phyloP scores from a whole-genome alignment of 2,797 vertebrate genomes.

The Apogon talboti region DNA sequence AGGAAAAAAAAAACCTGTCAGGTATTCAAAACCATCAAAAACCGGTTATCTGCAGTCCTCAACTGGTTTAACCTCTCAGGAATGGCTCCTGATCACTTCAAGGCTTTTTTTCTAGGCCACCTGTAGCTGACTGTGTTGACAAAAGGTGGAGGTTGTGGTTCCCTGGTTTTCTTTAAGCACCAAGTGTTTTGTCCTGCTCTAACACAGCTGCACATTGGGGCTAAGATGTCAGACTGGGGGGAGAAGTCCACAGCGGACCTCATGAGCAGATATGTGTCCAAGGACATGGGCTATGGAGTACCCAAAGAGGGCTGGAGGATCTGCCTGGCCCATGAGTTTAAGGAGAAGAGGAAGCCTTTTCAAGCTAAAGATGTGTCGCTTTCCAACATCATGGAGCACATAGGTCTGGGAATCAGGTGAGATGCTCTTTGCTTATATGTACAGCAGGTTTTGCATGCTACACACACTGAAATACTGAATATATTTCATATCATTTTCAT shows the following conservation, averaged over 20 bases:
- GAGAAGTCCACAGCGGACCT: conserved; percentile 80
- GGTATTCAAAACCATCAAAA: conserved; percentile 16
- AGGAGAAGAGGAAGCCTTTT: conserved; percentile 93
- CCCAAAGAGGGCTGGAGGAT: conserved; percentile 92
- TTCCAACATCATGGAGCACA: conserved; percentile 84
- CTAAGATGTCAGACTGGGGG: conserved; percentile 76
- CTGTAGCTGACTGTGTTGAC: conserved; percentile 15
- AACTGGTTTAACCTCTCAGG: neutral
- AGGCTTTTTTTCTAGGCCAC: neutral
- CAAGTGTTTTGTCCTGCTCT: neutral
- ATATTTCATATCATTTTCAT: no score
- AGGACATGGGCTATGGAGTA: conserved; percentile 84
- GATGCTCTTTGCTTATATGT: no score
- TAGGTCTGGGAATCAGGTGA: conserved; percentile 91
- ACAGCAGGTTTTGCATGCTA: no score
- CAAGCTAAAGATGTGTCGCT: conserved; percentile 88
- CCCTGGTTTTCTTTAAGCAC: neutral
- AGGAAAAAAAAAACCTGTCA: no score
- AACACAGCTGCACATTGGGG: neutral
- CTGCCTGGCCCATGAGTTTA: conserved; percentile 93
- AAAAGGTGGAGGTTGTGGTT: conserved; percentile 20
- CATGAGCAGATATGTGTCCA: conserved; percentile 88
- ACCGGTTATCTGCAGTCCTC: conserved; percentile 17
- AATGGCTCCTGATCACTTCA: conserved; percentile 12
- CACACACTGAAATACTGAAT: no score